These are phyloP conservation scores for Fregetta grallaria DNA, from an alignment of 2,113 vertebrate species.

Conservation along the genomic window DNA sequence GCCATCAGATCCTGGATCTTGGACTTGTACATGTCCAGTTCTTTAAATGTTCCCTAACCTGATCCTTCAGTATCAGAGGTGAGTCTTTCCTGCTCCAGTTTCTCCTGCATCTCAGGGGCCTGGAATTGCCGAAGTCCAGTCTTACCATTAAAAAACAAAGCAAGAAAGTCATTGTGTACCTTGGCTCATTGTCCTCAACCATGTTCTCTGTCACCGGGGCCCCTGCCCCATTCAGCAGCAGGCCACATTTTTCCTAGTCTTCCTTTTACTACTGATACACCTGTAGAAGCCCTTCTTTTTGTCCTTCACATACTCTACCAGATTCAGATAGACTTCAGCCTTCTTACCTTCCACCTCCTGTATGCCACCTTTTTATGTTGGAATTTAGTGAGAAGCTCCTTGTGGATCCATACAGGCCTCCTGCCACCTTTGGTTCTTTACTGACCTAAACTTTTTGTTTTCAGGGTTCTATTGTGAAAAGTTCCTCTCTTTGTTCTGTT, in stretches of 20 bases:
- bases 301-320: neutral
- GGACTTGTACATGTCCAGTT: neutral
- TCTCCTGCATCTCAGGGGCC: neutral
- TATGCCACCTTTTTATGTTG: neutral
- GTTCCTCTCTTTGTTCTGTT: neutral
- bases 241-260: neutral
- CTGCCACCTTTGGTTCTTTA: neutral
- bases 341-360: neutral
- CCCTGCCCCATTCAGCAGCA: neutral
- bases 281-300: neutral
- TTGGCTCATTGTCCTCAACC: neutral
- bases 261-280: neutral
- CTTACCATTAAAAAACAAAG: neutral
- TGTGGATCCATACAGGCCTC: neutral
- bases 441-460: neutral
- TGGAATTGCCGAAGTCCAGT: neutral
- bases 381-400: neutral
- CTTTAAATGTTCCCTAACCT: neutral
- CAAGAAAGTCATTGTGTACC: neutral
- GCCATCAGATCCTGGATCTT: neutral
- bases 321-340: neutral
- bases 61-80: neutral
- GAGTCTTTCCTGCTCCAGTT: neutral
- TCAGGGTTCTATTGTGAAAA: neutral
- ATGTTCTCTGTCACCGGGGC: neutral